A percentile compares a stretch with the other conserved stretches of the same genome.
Evolutionary conservation across 1,140 invertebrate genomes (phyloP).

Genomic region (Meloidogyne floridensis): DNA sequence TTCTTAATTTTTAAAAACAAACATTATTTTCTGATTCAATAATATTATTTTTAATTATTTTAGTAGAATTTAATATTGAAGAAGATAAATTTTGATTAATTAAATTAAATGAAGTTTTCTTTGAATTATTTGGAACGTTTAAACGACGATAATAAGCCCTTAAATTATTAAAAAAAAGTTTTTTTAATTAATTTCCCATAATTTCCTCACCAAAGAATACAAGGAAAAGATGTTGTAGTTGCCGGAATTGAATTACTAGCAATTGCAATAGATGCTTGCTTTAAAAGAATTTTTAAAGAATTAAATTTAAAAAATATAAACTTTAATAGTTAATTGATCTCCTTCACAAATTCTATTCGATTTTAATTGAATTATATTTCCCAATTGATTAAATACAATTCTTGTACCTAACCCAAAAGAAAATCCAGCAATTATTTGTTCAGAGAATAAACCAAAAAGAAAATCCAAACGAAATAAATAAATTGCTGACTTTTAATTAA

Average conservation of each 20-base stretch:
- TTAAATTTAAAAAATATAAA: background rate
- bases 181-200: background rate
- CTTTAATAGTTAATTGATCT: conserved; percentile 10
- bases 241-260: background rate
- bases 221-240: conserved; percentile 18
- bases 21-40: conserved; percentile 1
- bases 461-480: conserved; percentile 50
- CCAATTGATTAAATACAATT: conserved; percentile 44
- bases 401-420: conserved; percentile 45
- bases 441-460: conserved; percentile 38
- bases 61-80: background rate
- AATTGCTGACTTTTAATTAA: conserved; percentile 40
- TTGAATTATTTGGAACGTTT: conserved; percentile 13
- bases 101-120: background rate
- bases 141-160: conserved; percentile 28
- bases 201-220: conserved; percentile 24
- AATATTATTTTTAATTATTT: background rate
- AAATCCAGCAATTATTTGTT: conserved; percentile 46
- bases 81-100: background rate
- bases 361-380: conserved; percentile 41
- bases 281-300: background rate
- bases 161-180: background rate
- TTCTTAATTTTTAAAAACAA: background rate
- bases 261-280: conserved; percentile 13
- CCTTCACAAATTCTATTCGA: conserved; percentile 17